Evolutionary conservation across 2,888 invertebrate species (phyloP).

Genomic region (Drosophila paucipuncta): DNA sequence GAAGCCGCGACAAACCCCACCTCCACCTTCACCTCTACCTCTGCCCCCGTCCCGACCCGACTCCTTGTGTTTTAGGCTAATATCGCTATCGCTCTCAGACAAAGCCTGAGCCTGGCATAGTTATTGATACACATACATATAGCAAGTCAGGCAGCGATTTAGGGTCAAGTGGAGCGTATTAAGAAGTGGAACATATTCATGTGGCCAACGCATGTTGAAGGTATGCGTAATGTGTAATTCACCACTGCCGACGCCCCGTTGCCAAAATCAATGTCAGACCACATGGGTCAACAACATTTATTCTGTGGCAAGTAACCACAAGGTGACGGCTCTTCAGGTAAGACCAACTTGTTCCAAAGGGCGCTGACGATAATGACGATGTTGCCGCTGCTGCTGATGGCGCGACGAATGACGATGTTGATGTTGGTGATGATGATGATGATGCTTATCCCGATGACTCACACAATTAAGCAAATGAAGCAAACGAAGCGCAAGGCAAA

Average conservation of each 20-base stretch:
- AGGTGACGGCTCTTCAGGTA: conserved; percentile 53
- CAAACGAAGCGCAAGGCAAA: conserved; percentile 49
- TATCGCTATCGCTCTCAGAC: conserved; percentile 33
- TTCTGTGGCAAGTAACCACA: conserved; percentile 45
- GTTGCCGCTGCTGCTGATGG: not conserved
- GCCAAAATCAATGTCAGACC: conserved; percentile 38
- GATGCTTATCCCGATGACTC: conserved; percentile 66
- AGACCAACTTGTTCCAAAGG: conserved; percentile 19
- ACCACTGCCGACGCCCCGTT: not conserved
- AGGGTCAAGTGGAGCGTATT: conserved; percentile 58
- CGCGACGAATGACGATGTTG: not conserved
- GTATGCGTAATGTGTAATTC: conserved; percentile 8
- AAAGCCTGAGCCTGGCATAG: conserved; percentile 1
- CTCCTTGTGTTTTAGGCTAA: conserved; percentile 60
- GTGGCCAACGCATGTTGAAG: conserved; percentile 8
- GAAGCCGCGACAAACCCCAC: not conserved
- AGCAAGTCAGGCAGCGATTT: conserved; percentile 48
- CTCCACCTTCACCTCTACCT: not conserved
- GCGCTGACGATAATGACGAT: not conserved
- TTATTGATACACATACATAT: not conserved
- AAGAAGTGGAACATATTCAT: conserved; percentile 1
- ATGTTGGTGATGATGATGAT: conserved; percentile 23
- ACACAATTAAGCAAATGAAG: conserved; percentile 84
- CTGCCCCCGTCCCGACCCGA: not conserved
- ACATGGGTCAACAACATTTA: conserved; percentile 74